A percentile compares a stretch with the other conserved stretches of the same genome.
These are phyloP conservation scores for Cryptus armator DNA, from an alignment of 2,888 invertebrate species.

Conservation along the genomic window DNA sequence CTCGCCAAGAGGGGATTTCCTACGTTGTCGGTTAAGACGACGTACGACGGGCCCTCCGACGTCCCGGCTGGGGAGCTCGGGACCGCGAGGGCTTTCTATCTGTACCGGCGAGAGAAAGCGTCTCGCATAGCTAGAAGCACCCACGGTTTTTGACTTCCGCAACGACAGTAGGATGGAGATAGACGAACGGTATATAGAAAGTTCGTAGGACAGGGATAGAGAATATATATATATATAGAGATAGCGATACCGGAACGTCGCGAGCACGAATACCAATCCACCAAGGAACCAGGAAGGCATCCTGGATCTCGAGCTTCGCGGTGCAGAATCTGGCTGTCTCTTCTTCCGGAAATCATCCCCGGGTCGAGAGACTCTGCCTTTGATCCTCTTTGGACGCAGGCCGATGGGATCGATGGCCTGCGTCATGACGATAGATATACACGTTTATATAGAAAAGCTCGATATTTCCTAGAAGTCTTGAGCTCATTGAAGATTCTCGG, in stretches of 20 bases:
- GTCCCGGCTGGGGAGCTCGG: constrained; percentile 56
- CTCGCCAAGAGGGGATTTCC: constrained; percentile 83
- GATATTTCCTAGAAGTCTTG: constrained; percentile 4
- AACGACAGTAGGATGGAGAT: constrained; percentile 55
- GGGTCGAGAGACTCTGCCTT: constrained; percentile 63
- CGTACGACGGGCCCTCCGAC: constrained; percentile 70
- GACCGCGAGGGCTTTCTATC: constrained; percentile 51
- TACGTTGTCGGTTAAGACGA: constrained; percentile 83
- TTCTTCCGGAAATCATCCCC: constrained; percentile 62
- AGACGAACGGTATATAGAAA: constrained; percentile 31
- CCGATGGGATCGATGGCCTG: constrained; percentile 63
- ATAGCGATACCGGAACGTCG: constrained; percentile 41
- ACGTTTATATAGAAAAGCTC: neutral
- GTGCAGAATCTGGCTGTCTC: constrained; percentile 28
- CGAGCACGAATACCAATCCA: constrained; percentile 58
- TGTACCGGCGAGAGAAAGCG: constrained; percentile 31
- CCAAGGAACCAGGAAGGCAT: constrained; percentile 50
- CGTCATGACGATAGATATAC: constrained; percentile 4
- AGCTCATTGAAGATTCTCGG: constrained; percentile 6
- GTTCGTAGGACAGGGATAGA: constrained; percentile 9
- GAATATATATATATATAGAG: constrained; percentile 15
- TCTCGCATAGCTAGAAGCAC: constrained; percentile 54
- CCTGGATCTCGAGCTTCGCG: constrained; percentile 47
- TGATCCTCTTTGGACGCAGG: constrained; percentile 65
- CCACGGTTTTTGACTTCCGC: constrained; percentile 67